Percentiles rank a stretch among this genome's conserved stretches.
phyloP scores from a whole-genome alignment of 2,888 invertebrate genomes.

The Acleris sparsana region DNA sequence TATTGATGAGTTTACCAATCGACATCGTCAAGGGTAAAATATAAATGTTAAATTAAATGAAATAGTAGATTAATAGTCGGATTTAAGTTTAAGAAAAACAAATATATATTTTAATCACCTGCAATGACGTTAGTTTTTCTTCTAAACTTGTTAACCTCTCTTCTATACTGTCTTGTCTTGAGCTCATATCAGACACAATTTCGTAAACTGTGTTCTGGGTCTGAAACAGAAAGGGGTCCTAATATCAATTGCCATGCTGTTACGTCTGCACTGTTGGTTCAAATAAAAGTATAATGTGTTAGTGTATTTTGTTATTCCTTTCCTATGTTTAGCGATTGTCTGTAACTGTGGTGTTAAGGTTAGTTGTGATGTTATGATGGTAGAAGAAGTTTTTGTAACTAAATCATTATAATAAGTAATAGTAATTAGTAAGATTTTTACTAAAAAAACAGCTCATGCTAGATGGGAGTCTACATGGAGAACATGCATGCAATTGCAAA shows the following conservation, averaged over 20 bases:
- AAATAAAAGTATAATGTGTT: constrained; percentile 55
- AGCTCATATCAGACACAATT: constrained; percentile 98
- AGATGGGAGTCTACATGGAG: constrained; percentile 30
- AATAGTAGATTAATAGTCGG: too few relatives aligned
- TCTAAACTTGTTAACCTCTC: constrained; percentile 96
- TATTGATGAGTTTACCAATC: too few relatives aligned
- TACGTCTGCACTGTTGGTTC: constrained; percentile 64
- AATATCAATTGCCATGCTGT: constrained; percentile 81
- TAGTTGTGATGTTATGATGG: constrained; percentile 41
- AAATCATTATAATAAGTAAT: too few relatives aligned
- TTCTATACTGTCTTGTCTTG: constrained; percentile 96
- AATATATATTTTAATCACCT: constrained; percentile 79
- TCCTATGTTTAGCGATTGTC: constrained; percentile 45
- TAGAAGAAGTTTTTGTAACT: constrained; percentile 28
- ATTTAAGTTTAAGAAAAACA: neutral
- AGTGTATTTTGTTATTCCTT: constrained; percentile 48
- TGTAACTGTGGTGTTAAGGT: constrained; percentile 38
- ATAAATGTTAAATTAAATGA: too few relatives aligned
- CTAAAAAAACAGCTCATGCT: constrained; percentile 26
- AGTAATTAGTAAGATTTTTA: constrained; percentile 1
- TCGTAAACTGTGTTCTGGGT: constrained; percentile 99
- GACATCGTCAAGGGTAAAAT: too few relatives aligned
- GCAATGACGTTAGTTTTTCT: constrained; percentile 93
- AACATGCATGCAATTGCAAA: constrained; percentile 27
- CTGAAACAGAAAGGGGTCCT: constrained; percentile 87